Base-by-base conservation (phyloP, 2,888 invertebrate species). In the Erannis defoliaria region DNA sequence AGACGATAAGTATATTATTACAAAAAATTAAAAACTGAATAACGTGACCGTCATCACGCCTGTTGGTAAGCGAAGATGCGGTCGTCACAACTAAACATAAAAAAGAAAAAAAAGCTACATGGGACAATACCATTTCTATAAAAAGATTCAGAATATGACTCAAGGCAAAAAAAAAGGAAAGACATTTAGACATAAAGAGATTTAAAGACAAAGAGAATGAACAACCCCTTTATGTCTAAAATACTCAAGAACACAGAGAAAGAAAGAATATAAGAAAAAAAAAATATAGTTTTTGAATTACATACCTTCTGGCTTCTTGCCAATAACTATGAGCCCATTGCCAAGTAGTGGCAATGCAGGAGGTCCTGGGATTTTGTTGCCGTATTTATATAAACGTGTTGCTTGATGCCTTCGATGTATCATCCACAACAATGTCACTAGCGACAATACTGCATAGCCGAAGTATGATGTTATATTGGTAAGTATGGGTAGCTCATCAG, bases 361-460 rank as follows among this genome's bases (percentile, higher is more conserved):
- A 0, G 97, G 96, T 55, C 96, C 96, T 0, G 96, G 97, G 19
- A 97, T 82, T 74, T 94, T 95, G 46, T 94, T 94, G 2, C 54
- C 54, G 3, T 26, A 55, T 5, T 35, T 55, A 26, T 55, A 55
- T 16, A 37, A 35, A 0, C 45, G 45, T 0, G 45, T 26, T 0
- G 37, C 5, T 23, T 55, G 35, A 37, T 55, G 54, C 26, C 54
- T 55, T 12, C 45, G 35, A n/a, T 55, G 54, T 21, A 55, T 26
- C 35, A 55, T 3, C 54, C 54, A 55, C 16, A 45, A 10, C 8
- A 33, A 16, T 5, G 43, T 18, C n/a, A 55, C 26, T 23, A 55
- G 6, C 1, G 8, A 33, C 6, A 55, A 23, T 5, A 35, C 26
- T 2, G 12, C 10, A 26, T 35, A 55, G 12, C 26, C 21, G 3